These are phyloP conservation scores for Ypsolopha scabrella DNA, from an alignment of 2,888 invertebrate species.

Conservation along the genomic window DNA sequence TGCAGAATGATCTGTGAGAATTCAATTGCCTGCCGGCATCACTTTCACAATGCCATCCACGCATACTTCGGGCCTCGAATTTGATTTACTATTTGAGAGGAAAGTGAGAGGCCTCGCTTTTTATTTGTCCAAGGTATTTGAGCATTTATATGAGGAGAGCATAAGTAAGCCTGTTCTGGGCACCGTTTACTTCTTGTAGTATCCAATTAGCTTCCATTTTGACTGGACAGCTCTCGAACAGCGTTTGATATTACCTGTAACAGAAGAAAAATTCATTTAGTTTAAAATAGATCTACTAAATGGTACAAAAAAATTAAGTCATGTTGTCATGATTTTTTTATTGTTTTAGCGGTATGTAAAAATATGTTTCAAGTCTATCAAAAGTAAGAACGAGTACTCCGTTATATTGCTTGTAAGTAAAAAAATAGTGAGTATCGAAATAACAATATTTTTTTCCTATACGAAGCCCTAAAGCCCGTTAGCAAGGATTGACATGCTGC, in stretches of 20 bases:
- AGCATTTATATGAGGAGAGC: conserved; percentile 16
- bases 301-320: too few relatives aligned
- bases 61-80: conserved; percentile 34
- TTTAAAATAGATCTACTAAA: too few relatives aligned
- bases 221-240: not conserved
- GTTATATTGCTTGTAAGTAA: too few relatives aligned
- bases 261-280: not conserved
- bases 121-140: conserved; percentile 54
- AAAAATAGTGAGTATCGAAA: too few relatives aligned
- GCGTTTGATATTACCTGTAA: conserved; percentile 9
- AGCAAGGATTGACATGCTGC: too few relatives aligned
- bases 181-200: not conserved
- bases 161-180: too few relatives aligned
- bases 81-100: conserved; percentile 37
- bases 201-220: not conserved
- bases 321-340: too few relatives aligned
- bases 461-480: too few relatives aligned
- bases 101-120: conserved; percentile 60
- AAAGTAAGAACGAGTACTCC: too few relatives aligned
- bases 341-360: too few relatives aligned
- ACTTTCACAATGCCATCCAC: conserved; percentile 41
- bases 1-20: conserved; percentile 24
- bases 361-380: too few relatives aligned
- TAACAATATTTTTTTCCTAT: too few relatives aligned
- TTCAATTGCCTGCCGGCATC: conserved; percentile 28